Percentiles rank a stretch among this genome's conserved stretches.
phyloP scores from a whole-genome alignment of 2,113 vertebrate species.

The Otocyon megalotis region DNA sequence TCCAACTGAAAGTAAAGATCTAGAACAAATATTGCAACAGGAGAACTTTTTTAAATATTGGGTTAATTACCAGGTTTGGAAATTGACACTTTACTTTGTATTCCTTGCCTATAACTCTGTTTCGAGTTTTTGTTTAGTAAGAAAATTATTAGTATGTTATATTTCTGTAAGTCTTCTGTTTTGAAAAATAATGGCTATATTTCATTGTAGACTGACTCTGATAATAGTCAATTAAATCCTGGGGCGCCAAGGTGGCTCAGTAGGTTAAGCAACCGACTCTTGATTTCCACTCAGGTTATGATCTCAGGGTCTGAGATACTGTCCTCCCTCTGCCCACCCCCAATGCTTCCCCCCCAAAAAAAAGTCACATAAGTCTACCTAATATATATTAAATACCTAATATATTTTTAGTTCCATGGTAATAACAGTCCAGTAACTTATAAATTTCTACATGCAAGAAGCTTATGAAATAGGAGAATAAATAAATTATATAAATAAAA shows the following conservation, averaged over 20 bases:
- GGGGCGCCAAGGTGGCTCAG: not conserved
- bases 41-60: not conserved
- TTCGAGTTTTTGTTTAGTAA: not conserved
- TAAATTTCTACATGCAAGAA: not conserved
- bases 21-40: not conserved
- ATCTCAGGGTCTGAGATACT: not conserved
- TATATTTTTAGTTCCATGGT: not conserved
- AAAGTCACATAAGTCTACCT: not conserved
- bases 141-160: not conserved
- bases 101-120: not conserved
- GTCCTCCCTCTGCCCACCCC: not conserved
- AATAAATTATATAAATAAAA: not conserved
- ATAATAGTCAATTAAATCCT: slow-evolving; percentile 7
- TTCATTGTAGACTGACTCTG: not conserved
- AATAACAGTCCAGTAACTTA: not conserved
- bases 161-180: not conserved
- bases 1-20: not conserved
- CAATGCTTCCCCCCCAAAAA: not conserved
- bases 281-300: not conserved
- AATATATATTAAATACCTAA: not conserved
- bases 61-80: not conserved
- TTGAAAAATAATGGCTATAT: slow-evolving; percentile 16
- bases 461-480: not conserved
- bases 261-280: not conserved
- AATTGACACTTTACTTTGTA: not conserved